Conservation (phyloP, 2,888 invertebrate species). For the Daptonema setosum region DNA sequence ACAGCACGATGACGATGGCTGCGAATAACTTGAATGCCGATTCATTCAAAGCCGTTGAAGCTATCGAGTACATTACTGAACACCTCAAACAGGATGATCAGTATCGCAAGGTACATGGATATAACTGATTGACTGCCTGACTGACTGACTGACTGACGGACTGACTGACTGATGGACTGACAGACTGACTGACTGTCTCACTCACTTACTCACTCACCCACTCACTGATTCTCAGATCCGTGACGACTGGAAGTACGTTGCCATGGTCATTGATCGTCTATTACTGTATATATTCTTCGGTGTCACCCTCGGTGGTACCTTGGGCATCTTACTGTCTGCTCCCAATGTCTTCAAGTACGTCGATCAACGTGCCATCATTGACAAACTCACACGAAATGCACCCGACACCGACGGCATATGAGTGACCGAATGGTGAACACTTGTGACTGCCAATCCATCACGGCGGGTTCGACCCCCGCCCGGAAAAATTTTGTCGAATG, state of each 20-base stretch:
- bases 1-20: background rate
- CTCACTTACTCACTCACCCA: too few species aligned
- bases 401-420: too few species aligned
- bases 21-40: background rate
- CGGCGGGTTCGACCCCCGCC: too few species aligned
- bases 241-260: conserved; percentile 36
- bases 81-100: conserved; percentile 25
- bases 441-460: too few species aligned
- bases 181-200: too few species aligned
- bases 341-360: conserved; percentile 29
- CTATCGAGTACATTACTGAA: conserved; percentile 26
- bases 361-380: conserved; percentile 12
- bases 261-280: conserved; percentile 34
- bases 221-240: conserved; percentile 26
- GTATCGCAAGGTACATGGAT: conserved; percentile 18
- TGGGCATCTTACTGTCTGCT: conserved; percentile 31
- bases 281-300: conserved; percentile 33
- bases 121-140: too few species aligned
- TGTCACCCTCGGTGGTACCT: conserved; percentile 31
- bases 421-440: too few species aligned
- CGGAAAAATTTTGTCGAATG: too few species aligned
- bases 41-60: conserved; percentile 5
- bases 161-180: too few species aligned
- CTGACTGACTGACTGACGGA: too few species aligned
- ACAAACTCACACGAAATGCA: too few species aligned